Evolutionary conservation across 1,140 invertebrate species (phyloP), one percentile per base, ranked within the genome.

Genomic region (Mactra quadrangularis): DNA sequence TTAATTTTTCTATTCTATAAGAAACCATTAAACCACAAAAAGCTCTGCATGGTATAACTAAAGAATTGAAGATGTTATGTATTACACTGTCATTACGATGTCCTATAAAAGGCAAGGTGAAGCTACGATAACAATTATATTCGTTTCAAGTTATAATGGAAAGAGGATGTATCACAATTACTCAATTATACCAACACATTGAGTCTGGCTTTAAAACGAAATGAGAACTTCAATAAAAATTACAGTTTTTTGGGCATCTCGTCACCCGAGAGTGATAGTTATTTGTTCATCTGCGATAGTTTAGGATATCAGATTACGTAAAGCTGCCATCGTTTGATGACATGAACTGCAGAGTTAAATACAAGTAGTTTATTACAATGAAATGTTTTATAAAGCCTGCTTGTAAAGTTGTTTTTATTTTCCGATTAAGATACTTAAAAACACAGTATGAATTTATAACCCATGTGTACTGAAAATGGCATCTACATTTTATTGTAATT

Each of bases 41-140:
- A 4, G 3, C 64, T 7, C 64, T 22, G 64, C 27, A 68, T 25
- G 41, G 31, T 41, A 50, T 50, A 38, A 33, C 9, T 3, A 17
- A 31, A 45, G 45, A 68, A 68, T 68, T 68, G 47, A n/a, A 68
- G 15, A 47, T 68, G 38, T 68, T 15, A 22, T 68, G 27, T 47
- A 3, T 13, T 47, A 17, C 41, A 68, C 41, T 68, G 17, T 68
- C 64, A 50, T 68, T 68, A 68, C 15, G 13, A 50, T 47, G 45
- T 2, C 41, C 41, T 25, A 47, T 25, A 68, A 68, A 68, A 68
- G 45, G 64, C 41, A 68, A 68, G 33, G 45, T 3, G 45, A 68
- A 17, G 7, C 64, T 31, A 47, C 38, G 45, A 68, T 52, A 68
- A 31, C 64, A 68, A 68, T 68, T 68, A 52, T 68, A 27, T 68